phyloP scores from a whole-genome alignment of 1,140 invertebrate genomes.

The Scaptomyza hsui region DNA sequence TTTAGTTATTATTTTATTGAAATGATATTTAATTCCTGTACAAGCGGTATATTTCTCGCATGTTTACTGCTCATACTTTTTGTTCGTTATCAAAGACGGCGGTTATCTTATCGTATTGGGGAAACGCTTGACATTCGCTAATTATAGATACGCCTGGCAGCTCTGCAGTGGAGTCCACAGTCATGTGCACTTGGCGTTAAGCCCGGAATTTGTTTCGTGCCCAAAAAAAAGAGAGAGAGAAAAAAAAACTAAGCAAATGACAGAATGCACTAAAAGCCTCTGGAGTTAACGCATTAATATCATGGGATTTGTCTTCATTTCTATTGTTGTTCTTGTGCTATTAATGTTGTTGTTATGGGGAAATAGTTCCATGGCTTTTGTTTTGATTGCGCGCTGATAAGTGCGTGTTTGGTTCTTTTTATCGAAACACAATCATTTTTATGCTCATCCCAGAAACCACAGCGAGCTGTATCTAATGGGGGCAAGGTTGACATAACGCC shows the following conservation, averaged over 20 bases:
- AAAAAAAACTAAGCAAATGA: slow-evolving; percentile 3
- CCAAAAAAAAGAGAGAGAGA: background rate
- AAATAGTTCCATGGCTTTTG: slow-evolving; percentile 42
- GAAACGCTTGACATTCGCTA: slow-evolving; percentile 60
- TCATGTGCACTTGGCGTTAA: slow-evolving; percentile 44
- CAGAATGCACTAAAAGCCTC: slow-evolving; percentile 32
- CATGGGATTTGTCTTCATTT: slow-evolving; percentile 12
- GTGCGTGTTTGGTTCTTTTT: slow-evolving; percentile 62
- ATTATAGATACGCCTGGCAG: slow-evolving; percentile 64
- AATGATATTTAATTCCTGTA: background rate
- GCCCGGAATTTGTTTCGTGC: background rate
- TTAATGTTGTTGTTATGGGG: slow-evolving; percentile 15
- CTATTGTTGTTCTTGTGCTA: slow-evolving; percentile 11
- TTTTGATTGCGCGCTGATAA: slow-evolving; percentile 73
- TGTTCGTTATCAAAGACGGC: slow-evolving; percentile 18
- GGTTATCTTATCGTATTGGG: slow-evolving; percentile 58
- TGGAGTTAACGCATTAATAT: slow-evolving; percentile 16
- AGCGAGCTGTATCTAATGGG: slow-evolving; percentile 59
- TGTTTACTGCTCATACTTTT: background rate
- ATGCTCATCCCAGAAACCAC: slow-evolving; percentile 56
- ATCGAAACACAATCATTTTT: slow-evolving; percentile 51
- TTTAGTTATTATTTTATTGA: too few species aligned
- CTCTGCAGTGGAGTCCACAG: slow-evolving; percentile 7
- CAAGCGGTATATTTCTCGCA: background rate
- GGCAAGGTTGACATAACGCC: slow-evolving; percentile 66